Evolutionary conservation across 2,797 vertebrate genomes (phyloP), one percentile per base, ranked within the genome.

Genomic region (Craterocephalus amniculus): DNA sequence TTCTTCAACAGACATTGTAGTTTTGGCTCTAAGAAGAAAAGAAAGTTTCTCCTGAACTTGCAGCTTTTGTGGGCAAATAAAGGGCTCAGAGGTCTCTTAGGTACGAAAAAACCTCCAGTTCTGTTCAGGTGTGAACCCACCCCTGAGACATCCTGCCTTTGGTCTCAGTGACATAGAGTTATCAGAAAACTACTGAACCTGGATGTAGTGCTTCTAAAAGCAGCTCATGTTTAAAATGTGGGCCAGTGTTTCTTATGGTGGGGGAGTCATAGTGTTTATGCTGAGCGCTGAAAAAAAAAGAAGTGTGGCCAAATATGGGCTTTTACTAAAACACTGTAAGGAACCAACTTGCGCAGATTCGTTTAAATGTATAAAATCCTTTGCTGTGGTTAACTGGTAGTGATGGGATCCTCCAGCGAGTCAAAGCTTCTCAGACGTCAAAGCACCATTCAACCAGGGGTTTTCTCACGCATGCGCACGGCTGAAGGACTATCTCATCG

Each of bases 381-480:
- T 59, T 61, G 38, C 59, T 67, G 59, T 48, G 22, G 13, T 58
- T 55, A 68, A 60, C n/a, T 24, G 54, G 29, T 51, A 78, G 29
- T 45, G 86, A 83, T 77, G 86, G 83, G 79, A 88, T 90, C 89
- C 85, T 89, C 81, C 79, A 67, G 80, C 26, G 68, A 78, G 70
- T 81, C 78, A 86, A 83, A 79, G 77, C 82, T 24, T 83, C 78
- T 85, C 83, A 84, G 75, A 88, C 86, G 87, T 88, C 83, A 89
- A 75, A 85, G 76, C 84, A 75, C 65, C 85, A 78, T 77, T 87
- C 81, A 84, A 85, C 70, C 84, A 78, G 83, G 88, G 84, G 84
- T 85, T 88, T 91, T 91, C 85, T 87, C 73, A 22, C 91, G 91
- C 93, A 90, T 94, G 93, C 92, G 91, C 87, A 84, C 2, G n/a